These are phyloP conservation scores for Ptilorrhoa leucosticta DNA, from an alignment of 2,113 vertebrate genomes.

Conservation along the genomic window DNA sequence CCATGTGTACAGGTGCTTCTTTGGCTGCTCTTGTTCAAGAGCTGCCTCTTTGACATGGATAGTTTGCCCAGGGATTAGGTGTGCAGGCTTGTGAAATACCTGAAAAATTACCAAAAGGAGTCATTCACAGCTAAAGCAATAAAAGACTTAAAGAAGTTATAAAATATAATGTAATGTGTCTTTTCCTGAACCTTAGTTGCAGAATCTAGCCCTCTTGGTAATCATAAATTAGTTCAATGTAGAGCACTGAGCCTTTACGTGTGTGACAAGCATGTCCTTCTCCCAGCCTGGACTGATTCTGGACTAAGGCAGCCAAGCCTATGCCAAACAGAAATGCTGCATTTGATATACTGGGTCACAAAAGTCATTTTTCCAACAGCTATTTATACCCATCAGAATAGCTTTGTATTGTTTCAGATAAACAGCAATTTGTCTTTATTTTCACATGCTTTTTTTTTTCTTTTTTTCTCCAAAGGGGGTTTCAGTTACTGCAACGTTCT, in stretches of 20 bases:
- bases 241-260: not conserved
- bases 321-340: not conserved
- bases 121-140: not conserved
- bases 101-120: not conserved
- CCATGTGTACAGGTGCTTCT: not conserved
- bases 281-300: not conserved
- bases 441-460: fast-evolving
- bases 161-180: not conserved
- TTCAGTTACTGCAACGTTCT: not conserved
- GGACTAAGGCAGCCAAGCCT: not conserved
- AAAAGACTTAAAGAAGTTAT: conserved; percentile 3
- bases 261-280: not conserved
- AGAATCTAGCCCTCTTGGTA: conserved; percentile 16
- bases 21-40: not conserved
- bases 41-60: not conserved
- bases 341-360: not conserved
- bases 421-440: not conserved
- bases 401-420: not conserved
- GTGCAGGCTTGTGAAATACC: not conserved
- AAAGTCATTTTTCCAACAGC: not conserved
- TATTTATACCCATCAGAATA: not conserved
- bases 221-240: conserved; percentile 7
- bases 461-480: not conserved
- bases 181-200: conserved; percentile 8
- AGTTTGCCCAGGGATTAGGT: not conserved